Evolutionary conservation across 2,888 invertebrate genomes (phyloP), one percentile per base, ranked within the genome.

Genomic region (Seira musarum): DNA sequence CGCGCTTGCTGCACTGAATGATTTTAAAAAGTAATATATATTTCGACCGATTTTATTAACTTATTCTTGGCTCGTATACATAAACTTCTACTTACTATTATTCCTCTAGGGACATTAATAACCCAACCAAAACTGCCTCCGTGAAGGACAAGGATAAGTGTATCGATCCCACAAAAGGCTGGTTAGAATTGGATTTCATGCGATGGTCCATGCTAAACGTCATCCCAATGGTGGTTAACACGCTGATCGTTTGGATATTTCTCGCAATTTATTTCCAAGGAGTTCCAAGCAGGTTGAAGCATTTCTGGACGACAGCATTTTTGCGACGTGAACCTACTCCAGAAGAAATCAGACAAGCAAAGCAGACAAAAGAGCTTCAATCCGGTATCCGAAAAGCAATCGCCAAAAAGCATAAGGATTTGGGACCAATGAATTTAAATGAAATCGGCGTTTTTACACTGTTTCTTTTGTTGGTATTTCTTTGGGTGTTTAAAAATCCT

Each of bases 401-500:
- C 87, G 91, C 92, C 75, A 92, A 93, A 82, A 94, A 93, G 87
- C 94, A 96, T 89, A 91, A 91, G 82, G 94, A 93, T 84, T 91
- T 96, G 65, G 96, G 96, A 57, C 93, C 93, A 0, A 92, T 94
- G 88, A 92, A 92, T 15, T 93, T 93, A 90, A 95, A 95, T 85
- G 95, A 96, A 89, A 84, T 75, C 88, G 90, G 91, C 68, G 93
- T 95, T 0, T 93, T 94, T 25, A 82, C 91, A 2, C 90, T 95
- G 70, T 98, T 98, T 89, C 88, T 94, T 25, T 83, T 93, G 8
- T 93, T 96, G 2, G 94, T 97, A 15, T 87, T 94, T 69, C 91
- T 97, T 87, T 98, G 97, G 93, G 94, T 97, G 89, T 94, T 96
- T 88, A 92, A 96, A 64, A 93, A 93, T 82, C 97, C 97, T 0